Percentiles rank a stretch among this genome's conserved stretches.
Conservation (phyloP, 2,113 vertebrate genomes). For the Puffinus mauretanicus region DNA sequence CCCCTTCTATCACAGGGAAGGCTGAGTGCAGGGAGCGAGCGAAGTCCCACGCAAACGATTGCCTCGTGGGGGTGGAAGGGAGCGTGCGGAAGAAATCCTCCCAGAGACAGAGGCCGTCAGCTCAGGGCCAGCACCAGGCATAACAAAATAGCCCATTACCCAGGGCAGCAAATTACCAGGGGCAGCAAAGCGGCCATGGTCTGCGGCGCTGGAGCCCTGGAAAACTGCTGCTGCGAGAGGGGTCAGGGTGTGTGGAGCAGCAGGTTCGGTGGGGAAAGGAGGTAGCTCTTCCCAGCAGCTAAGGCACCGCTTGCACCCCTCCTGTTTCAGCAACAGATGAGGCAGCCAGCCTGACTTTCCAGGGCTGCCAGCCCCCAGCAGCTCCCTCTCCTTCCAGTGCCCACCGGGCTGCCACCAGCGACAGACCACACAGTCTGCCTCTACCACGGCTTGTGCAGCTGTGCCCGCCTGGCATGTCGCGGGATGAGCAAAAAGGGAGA, state of each 20-base stretch:
- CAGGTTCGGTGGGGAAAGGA: neutral
- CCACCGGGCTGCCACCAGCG: neutral
- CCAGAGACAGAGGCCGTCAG: neutral
- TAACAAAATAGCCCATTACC: neutral
- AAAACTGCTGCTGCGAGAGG: neutral
- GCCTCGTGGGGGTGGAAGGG: neutral
- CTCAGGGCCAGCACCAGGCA: neutral
- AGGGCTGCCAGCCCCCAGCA: neutral
- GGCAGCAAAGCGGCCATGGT: neutral
- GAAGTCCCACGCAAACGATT: neutral
- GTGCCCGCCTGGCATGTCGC: fast-evolving
- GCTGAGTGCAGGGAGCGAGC: neutral
- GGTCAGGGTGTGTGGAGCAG: neutral
- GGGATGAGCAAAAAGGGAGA: neutral
- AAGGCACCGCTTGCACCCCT: neutral
- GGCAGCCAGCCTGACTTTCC: neutral
- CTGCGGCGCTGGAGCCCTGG: neutral
- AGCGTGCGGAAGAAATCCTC: neutral
- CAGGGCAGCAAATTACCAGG: neutral
- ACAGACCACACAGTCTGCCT: neutral
- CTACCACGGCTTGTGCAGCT: fast-evolving
- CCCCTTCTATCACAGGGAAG: fast-evolving
- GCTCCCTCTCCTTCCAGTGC: neutral
- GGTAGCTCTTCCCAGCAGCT: neutral
- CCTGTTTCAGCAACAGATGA: neutral